Evolutionary conservation across 2,888 invertebrate species (phyloP).

Genomic region (Cistogaster globosa): DNA sequence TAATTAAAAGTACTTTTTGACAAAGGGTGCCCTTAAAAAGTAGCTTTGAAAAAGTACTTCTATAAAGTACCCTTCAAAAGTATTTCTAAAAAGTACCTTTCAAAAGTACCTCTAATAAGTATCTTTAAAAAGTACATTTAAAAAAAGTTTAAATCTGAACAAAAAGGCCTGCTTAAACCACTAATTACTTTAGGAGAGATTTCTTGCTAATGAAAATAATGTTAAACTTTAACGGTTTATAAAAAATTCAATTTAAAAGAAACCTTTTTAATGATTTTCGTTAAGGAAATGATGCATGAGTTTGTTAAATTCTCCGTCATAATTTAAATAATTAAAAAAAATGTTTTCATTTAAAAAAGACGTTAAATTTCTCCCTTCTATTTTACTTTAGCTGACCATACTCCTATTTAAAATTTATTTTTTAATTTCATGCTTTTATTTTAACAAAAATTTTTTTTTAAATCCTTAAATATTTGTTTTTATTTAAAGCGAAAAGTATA

Average conservation of each 20-base stretch:
- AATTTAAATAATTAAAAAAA: too few species aligned
- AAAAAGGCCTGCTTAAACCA: too few species aligned
- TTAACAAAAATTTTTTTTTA: background rate
- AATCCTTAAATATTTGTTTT: slow-evolving; percentile 1
- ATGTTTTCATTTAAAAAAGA: too few species aligned
- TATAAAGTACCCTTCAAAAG: too few species aligned
- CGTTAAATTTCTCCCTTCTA: background rate
- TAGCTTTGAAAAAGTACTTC: background rate
- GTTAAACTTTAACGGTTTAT: too few species aligned
- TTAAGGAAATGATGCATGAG: too few species aligned
- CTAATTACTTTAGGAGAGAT: too few species aligned
- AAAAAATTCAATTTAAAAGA: background rate
- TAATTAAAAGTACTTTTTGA: background rate
- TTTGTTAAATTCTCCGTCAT: too few species aligned
- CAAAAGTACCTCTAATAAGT: too few species aligned
- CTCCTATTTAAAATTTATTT: background rate
- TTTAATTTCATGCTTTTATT: background rate
- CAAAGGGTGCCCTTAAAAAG: too few species aligned
- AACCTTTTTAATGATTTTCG: too few species aligned
- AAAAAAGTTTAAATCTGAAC: background rate
- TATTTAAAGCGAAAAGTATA: slow-evolving; percentile 36
- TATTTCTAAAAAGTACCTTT: slow-evolving; percentile 10
- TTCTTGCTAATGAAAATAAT: too few species aligned
- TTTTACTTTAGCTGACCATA: background rate
- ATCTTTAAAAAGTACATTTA: background rate